A percentile compares a stretch with the other conserved stretches of the same genome.
Conservation (phyloP, 2,888 invertebrate species). For the Seladonia tumulorum region DNA sequence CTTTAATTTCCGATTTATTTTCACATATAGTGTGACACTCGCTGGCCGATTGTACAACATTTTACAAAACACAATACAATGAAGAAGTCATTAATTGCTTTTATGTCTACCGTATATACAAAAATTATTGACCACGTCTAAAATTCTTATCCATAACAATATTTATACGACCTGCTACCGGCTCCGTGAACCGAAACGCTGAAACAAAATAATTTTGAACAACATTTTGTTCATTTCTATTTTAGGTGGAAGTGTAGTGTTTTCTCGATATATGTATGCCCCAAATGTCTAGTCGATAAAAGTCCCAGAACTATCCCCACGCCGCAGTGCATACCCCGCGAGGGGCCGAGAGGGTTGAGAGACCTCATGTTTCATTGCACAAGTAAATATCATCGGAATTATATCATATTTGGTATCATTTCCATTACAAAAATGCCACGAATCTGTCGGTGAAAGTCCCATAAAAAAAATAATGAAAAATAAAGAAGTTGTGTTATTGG, state of each 20-base stretch:
- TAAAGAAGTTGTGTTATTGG: too few species aligned
- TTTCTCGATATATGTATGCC: too few species aligned
- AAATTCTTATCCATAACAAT: background rate
- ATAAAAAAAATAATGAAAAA: too few species aligned
- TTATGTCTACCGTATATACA: background rate
- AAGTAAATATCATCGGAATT: too few species aligned
- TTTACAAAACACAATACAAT: background rate
- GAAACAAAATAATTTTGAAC: conserved; percentile 2
- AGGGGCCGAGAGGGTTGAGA: too few species aligned
- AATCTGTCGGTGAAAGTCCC: too few species aligned
- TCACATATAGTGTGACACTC: background rate
- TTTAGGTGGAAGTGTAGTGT: background rate
- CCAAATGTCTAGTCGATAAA: too few species aligned
- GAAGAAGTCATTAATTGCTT: background rate
- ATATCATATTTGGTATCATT: too few species aligned
- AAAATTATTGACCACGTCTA: background rate
- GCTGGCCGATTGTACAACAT: background rate
- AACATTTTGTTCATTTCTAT: background rate
- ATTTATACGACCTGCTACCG: conserved; percentile 12
- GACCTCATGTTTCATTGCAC: too few species aligned
- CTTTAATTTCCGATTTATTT: background rate
- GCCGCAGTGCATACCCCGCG: too few species aligned
- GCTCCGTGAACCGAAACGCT: background rate
- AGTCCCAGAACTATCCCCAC: too few species aligned
- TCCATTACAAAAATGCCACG: too few species aligned